A percentile compares a stretch with the other conserved stretches of the same genome.
These are phyloP conservation scores for Falcunculus frontatus DNA, from an alignment of 2,113 vertebrate species.

Conservation along the genomic window DNA sequence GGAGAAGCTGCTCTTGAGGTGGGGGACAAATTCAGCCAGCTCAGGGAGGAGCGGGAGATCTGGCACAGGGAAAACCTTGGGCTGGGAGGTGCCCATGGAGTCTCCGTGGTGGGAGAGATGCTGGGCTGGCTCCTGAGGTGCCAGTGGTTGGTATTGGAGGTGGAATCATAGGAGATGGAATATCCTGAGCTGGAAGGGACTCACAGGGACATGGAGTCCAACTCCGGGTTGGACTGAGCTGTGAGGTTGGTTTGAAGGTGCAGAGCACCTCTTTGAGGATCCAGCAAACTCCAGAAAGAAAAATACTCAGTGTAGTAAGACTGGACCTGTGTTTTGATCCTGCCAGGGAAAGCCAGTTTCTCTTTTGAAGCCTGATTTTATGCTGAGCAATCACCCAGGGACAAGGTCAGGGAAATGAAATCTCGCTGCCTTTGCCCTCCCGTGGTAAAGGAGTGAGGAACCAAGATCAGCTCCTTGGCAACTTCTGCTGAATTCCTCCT, in stretches of 20 bases:
- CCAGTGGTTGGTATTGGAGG: not conserved
- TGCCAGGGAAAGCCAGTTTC: not conserved
- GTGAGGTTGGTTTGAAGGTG: not conserved
- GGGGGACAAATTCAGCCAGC: not conserved
- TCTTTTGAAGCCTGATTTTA: not conserved
- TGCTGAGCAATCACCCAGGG: not conserved
- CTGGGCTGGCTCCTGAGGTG: not conserved
- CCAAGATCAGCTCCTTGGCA: not conserved
- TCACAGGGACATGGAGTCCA: not conserved
- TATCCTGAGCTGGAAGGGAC: not conserved
- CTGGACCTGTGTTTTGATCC: not conserved
- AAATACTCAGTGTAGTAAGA: not conserved
- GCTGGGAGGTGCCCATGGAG: not conserved
- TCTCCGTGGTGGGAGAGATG: not conserved
- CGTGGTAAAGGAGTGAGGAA: not conserved
- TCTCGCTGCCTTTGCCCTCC: not conserved
- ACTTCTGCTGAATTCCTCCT: not conserved
- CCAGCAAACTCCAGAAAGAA: not conserved
- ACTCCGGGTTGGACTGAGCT: not conserved
- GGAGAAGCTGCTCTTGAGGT: not conserved
- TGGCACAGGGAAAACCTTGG: not conserved
- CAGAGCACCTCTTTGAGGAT: not conserved
- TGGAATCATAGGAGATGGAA: not conserved
- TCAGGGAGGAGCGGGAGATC: not conserved
- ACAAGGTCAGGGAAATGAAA: not conserved